phyloP scores from a whole-genome alignment of 2,797 vertebrate genomes.

The Pseudopleuronectes americanus region DNA sequence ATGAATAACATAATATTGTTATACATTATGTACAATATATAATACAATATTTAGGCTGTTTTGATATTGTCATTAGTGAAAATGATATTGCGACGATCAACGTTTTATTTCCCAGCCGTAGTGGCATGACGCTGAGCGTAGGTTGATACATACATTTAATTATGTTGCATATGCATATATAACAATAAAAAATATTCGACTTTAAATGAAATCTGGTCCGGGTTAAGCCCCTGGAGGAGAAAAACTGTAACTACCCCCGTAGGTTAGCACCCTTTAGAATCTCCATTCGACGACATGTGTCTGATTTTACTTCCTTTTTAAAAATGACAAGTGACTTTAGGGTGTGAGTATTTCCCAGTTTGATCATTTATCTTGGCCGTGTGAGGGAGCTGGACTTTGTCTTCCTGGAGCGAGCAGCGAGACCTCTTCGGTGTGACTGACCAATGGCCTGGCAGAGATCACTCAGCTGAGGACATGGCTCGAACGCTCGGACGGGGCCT shows the following conservation, averaged over 20 bases:
- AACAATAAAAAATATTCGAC: not conserved
- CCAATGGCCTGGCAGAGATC: slow-evolving; percentile 44
- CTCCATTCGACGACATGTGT: too few species aligned
- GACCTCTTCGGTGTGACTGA: slow-evolving; percentile 17
- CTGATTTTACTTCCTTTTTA: not conserved
- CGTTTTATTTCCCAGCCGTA: too few species aligned
- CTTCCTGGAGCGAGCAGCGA: not conserved
- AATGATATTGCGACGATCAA: too few species aligned
- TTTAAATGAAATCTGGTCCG: not conserved
- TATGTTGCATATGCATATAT: too few species aligned
- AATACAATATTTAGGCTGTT: too few species aligned
- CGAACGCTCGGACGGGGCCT: slow-evolving; percentile 6
- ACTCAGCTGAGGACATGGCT: slow-evolving; percentile 25
- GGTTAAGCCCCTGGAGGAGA: not conserved
- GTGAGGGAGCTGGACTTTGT: slow-evolving; percentile 55
- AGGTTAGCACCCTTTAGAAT: not conserved
- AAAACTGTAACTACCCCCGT: not conserved
- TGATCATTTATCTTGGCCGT: not conserved
- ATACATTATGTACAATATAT: too few species aligned
- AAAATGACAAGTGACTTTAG: not conserved
- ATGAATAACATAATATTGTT: too few species aligned
- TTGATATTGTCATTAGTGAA: too few species aligned
- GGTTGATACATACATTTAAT: too few species aligned
- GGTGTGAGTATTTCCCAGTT: not conserved
- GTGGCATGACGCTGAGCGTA: too few species aligned